Percentiles rank a stretch among this genome's conserved stretches.
Conservation (phyloP, 2,113 vertebrate species). For the Glaucidium brasilianum region DNA sequence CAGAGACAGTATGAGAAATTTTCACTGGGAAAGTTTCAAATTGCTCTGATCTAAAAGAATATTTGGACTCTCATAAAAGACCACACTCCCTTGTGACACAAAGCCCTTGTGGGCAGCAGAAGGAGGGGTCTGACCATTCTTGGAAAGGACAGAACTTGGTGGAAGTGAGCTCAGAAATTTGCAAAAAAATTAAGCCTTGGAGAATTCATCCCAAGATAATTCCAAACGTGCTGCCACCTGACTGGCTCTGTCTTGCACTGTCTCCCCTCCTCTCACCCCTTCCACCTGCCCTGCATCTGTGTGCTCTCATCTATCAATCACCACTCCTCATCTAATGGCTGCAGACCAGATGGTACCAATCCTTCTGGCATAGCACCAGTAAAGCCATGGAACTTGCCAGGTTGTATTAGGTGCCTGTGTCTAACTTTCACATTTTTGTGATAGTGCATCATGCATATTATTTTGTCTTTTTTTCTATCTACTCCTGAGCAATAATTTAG, state of each 20-base stretch:
- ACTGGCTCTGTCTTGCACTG: background rate
- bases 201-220: background rate
- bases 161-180: background rate
- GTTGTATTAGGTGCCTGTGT: background rate
- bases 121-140: background rate
- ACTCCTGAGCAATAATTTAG: background rate
- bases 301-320: background rate
- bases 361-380: background rate
- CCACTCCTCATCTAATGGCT: background rate
- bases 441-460: background rate
- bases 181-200: background rate
- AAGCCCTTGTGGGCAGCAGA: background rate
- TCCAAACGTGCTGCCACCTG: background rate
- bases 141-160: background rate
- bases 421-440: background rate
- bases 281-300: background rate
- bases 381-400: background rate
- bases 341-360: background rate
- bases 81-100: background rate
- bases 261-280: background rate
- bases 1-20: background rate
- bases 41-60: background rate
- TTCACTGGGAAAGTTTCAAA: background rate
- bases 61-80: background rate
- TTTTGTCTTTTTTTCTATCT: background rate